Conservation (phyloP, 2,888 invertebrate species). For the Ornithoptera priamus region DNA sequence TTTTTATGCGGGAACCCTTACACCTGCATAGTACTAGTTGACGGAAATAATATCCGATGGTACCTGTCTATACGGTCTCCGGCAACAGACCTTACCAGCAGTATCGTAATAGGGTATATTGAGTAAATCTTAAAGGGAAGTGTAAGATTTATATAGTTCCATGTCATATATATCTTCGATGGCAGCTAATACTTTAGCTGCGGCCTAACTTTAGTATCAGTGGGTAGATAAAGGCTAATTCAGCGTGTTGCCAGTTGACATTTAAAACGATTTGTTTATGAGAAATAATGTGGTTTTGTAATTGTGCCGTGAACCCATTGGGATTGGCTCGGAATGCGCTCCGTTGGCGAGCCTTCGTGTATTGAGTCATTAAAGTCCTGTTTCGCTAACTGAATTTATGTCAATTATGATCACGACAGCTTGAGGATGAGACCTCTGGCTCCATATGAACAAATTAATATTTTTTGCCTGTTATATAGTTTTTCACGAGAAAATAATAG, state of each 20-base stretch:
- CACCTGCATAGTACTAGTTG: too few relatives aligned
- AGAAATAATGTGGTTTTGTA: slow-evolving; percentile 36
- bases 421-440: not conserved
- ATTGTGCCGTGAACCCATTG: slow-evolving; percentile 41
- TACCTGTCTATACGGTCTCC: too few relatives aligned
- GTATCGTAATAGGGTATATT: too few relatives aligned
- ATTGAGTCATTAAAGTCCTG: slow-evolving; percentile 25
- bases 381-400: slow-evolving; percentile 24
- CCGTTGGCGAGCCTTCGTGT: slow-evolving; percentile 10
- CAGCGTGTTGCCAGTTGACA: slow-evolving; percentile 33
- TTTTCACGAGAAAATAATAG: not conserved
- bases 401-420: slow-evolving; percentile 16
- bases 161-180: not conserved
- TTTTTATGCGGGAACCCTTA: too few relatives aligned
- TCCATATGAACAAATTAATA: not conserved
- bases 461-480: not conserved
- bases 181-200: slow-evolving; percentile 6
- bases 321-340: slow-evolving; percentile 35
- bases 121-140: not conserved
- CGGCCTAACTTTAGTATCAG: slow-evolving; percentile 7
- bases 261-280: slow-evolving; percentile 40
- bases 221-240: slow-evolving; percentile 22
- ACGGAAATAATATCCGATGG: too few relatives aligned
- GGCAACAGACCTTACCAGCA: too few relatives aligned
- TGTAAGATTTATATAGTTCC: not conserved